These are phyloP conservation scores for Carterocephalus palaemon DNA, from an alignment of 2,888 invertebrate genomes.

Conservation along the genomic window DNA sequence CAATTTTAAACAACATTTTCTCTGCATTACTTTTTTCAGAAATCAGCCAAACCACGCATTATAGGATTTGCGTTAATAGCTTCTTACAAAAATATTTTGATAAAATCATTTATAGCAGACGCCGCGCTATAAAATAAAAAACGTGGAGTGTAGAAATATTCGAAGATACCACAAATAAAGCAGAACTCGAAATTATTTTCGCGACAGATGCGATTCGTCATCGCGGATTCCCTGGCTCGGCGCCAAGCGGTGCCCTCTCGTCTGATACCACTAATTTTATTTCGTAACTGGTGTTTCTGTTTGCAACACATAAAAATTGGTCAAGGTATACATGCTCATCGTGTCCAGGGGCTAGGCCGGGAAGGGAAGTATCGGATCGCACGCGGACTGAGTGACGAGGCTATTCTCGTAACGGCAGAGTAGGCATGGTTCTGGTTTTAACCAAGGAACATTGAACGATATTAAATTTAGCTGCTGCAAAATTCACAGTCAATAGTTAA, in stretches of 20 bases:
- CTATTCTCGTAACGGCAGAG: too few relatives aligned
- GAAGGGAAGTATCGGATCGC: neutral
- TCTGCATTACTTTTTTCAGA: too few relatives aligned
- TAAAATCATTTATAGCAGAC: constrained; percentile 1
- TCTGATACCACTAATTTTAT: constrained; percentile 61
- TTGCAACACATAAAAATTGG: constrained; percentile 60
- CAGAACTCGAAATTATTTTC: constrained; percentile 44
- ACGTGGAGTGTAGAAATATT: constrained; percentile 12
- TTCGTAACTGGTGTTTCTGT: constrained; percentile 67
- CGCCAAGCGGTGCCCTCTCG: constrained; percentile 51
- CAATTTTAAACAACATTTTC: too few relatives aligned
- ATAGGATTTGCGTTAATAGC: too few relatives aligned
- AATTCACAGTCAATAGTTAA: too few relatives aligned
- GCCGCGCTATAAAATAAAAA: neutral
- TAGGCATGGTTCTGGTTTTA: too few relatives aligned
- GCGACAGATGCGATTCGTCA: constrained; percentile 58
- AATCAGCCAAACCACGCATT: too few relatives aligned
- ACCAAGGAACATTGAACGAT: too few relatives aligned
- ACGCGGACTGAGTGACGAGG: too few relatives aligned
- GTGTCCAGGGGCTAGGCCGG: constrained; percentile 2
- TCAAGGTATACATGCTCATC: constrained; percentile 47
- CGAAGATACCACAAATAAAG: constrained; percentile 30
- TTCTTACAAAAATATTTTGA: too few relatives aligned
- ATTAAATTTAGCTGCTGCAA: too few relatives aligned
- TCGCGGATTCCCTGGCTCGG: constrained; percentile 51